Percentiles rank a stretch among this genome's conserved stretches.
Evolutionary conservation across 2,888 invertebrate species (phyloP).

Genomic region (Lasioglossum vierecki): DNA sequence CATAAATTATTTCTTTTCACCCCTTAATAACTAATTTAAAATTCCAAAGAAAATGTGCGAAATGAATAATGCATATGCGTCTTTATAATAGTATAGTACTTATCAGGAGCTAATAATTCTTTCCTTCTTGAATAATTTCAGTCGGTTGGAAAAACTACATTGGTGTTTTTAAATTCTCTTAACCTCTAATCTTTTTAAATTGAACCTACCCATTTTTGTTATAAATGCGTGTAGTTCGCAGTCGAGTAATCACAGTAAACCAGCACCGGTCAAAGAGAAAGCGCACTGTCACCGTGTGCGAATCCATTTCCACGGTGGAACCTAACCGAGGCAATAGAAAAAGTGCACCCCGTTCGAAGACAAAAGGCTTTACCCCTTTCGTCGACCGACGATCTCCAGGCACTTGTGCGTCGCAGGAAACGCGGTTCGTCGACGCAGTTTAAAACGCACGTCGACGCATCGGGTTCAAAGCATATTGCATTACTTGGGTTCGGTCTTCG

Average conservation of each 20-base stretch:
- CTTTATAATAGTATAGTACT: too few species aligned
- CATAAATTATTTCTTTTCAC: background rate
- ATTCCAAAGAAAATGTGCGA: background rate
- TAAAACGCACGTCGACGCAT: slow-evolving; percentile 29
- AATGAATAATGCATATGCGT: too few species aligned
- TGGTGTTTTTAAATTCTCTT: too few species aligned
- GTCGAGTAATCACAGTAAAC: too few species aligned
- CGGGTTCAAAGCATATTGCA: slow-evolving; percentile 43
- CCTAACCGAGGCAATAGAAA: background rate
- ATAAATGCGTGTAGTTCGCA: too few species aligned
- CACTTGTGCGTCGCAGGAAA: slow-evolving; percentile 3
- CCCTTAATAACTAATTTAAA: background rate
- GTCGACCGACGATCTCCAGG: background rate
- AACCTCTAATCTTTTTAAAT: too few species aligned
- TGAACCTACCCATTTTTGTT: too few species aligned
- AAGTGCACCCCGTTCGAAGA: background rate
- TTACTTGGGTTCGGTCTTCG: slow-evolving; percentile 18
- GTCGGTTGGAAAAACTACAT: too few species aligned
- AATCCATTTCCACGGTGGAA: background rate
- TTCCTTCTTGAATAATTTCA: too few species aligned
- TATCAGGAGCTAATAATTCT: too few species aligned
- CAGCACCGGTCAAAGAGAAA: background rate
- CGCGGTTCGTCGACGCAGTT: slow-evolving; percentile 30
- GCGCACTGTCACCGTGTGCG: background rate
- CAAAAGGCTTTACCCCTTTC: background rate